Evolutionary conservation across 2,113 vertebrate genomes (phyloP), one percentile per base, ranked within the genome.

Genomic region (Hippocampus abdominalis): DNA sequence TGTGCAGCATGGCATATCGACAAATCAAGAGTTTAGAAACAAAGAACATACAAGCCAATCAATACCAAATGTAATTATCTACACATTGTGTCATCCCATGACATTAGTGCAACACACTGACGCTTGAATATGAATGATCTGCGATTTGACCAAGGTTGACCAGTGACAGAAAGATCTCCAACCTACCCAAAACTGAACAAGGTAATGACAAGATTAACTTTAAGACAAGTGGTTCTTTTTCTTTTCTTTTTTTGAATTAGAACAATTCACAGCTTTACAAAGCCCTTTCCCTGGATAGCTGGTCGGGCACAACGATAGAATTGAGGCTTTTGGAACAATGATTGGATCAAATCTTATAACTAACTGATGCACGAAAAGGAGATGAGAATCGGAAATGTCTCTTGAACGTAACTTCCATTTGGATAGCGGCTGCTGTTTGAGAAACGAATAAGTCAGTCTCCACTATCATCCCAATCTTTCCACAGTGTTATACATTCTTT

Each of bases 201-300:
- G 69, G 79, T 84, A 72, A 88, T 76, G 87, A 80, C 78, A 86
- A 89, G 85, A 77, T 80, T 32, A 84, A 81, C 75, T 83, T 91
- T 91, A 91, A 91, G 90, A 91, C 90, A 91, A 68, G 78, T 87
- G 90, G 90, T 87, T 89, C 86, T 77, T 87, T 86, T 79, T 81
- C 82, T 65, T 32, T 32, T 32, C 32, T 32, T 32, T 36, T 36
- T 61, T 87, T 88, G 81, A 89, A 88, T 85, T 68, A 64, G 62
- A 90, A 86, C 87, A 84, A 84, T 89, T 91, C 88, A 88, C 90
- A 91, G 90, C 90, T 88, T 91, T 80, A 88, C 87, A 87, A 82
- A 89, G 84, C 86, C 89, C 86, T 89, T 86, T 88, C 79, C 85
- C 81, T 63, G 42, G 80, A 70, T 81, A 87, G 84, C 82, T 81